These are phyloP conservation scores for Stichopus horrens DNA, from an alignment of 53 echinoderm and acorn worm species.

Conservation along the genomic window DNA sequence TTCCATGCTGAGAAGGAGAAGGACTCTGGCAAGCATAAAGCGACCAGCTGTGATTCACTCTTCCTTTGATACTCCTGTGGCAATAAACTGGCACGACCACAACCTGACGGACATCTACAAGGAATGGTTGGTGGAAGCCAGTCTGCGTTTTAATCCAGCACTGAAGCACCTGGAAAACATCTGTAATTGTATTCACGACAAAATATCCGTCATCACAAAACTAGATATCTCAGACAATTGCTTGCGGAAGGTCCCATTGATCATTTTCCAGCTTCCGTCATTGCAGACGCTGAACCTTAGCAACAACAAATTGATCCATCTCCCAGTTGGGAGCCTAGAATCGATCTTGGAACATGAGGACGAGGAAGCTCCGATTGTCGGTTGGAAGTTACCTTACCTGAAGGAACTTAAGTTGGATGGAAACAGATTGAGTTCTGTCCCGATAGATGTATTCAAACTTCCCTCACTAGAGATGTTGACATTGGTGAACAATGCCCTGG, in stretches of 20 bases:
- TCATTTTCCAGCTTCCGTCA: conserved; percentile 88
- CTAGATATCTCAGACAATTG: conserved; percentile 93
- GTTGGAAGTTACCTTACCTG: conserved; percentile 83
- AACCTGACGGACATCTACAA: conserved; percentile 75
- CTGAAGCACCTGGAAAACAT: conserved; percentile 65
- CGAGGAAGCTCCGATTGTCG: conserved; percentile 16
- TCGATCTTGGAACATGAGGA: conserved; percentile 12
- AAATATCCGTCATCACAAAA: conserved; percentile 77
- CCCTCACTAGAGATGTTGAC: conserved; percentile 70
- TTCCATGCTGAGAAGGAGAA: conserved; percentile 65
- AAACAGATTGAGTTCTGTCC: conserved; percentile 68
- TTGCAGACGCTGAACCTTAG: conserved; percentile 81
- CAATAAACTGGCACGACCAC: conserved; percentile 96
- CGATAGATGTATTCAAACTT: conserved; percentile 73
- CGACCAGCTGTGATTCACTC: conserved; percentile 68
- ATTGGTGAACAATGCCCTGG: conserved; percentile 68
- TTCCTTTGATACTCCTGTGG: conserved; percentile 82
- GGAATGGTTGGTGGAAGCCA: conserved; percentile 88
- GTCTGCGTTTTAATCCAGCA: conserved; percentile 68
- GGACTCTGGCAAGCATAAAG: conserved; percentile 75
- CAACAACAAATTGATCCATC: conserved; percentile 76
- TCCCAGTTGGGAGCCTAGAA: conserved; percentile 44
- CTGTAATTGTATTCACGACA: conserved; percentile 62
- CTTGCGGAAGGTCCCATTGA: conserved; percentile 69
- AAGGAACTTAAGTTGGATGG: conserved; percentile 67